Percentiles rank a stretch among this genome's conserved stretches.
Conservation (phyloP, 2,113 vertebrate genomes). For the Odobenus rosmarus region DNA sequence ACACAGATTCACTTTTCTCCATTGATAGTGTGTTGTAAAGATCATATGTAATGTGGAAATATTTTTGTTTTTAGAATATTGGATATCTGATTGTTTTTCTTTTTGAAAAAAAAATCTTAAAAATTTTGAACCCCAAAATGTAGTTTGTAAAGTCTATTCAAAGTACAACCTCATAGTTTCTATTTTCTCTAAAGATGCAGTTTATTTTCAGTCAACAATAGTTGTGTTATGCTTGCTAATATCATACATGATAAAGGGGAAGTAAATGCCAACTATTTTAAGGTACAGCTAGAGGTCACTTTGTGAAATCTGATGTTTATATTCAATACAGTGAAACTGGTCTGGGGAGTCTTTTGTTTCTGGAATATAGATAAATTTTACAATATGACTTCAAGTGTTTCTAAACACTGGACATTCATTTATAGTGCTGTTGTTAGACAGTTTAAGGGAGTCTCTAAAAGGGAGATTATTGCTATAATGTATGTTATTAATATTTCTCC, state of each 20-base stretch:
- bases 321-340: conserved; percentile 64
- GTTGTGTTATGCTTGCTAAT: conserved; percentile 72
- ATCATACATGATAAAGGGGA: conserved; percentile 30
- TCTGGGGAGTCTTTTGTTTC: conserved; percentile 47
- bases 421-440: not conserved
- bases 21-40: not conserved
- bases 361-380: conserved; percentile 35
- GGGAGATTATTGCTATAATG: not conserved
- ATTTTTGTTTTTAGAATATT: conserved; percentile 19
- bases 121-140: not conserved
- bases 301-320: conserved; percentile 69
- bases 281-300: conserved; percentile 69
- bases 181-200: conserved; percentile 59
- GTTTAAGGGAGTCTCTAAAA: not conserved
- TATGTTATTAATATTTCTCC: not conserved
- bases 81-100: not conserved
- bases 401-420: not conserved
- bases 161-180: conserved; percentile 2
- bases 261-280: conserved; percentile 64
- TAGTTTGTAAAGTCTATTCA: conserved; percentile 26
- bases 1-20: conserved; percentile 6
- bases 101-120: not conserved
- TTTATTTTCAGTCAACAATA: conserved; percentile 76
- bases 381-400: not conserved
- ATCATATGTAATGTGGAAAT: not conserved